Conservation (phyloP, 2,797 vertebrate genomes). For the Muraenolepis orangiensis region DNA sequence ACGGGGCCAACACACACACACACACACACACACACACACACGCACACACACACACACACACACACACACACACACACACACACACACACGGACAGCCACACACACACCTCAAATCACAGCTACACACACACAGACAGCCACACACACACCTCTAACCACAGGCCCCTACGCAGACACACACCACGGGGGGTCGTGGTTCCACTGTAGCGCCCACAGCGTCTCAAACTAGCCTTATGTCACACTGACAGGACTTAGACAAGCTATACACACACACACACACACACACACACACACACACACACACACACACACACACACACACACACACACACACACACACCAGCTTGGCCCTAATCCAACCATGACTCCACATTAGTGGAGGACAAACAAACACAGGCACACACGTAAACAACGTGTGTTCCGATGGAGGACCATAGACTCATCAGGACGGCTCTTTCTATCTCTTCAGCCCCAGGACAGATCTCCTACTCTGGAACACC, state of each 20-base stretch:
- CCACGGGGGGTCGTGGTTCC: conserved; percentile 73
- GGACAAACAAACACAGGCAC: conserved; percentile 6
- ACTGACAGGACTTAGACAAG: conserved; percentile 34
- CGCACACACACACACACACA: no score
- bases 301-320: conserved; percentile 18
- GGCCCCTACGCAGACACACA: no score
- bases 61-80: no score
- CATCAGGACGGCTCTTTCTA: not conserved
- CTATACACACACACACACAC: no score
- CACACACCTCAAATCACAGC: no score
- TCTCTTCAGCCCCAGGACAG: not conserved
- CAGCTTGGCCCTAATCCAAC: not conserved
- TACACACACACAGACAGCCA: no score
- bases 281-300: no score
- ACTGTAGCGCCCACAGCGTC: conserved; percentile 72
- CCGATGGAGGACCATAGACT: not conserved
- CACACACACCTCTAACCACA: no score
- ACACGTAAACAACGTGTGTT: conserved; percentile 1
- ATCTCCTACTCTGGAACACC: not conserved
- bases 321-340: conserved; percentile 26
- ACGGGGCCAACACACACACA: no score
- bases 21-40: no score
- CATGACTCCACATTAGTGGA: not conserved
- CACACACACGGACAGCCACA: no score
- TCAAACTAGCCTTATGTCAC: conserved; percentile 57